Base-by-base conservation (phyloP, 2,888 invertebrate genomes). In the Leucania comma region DNA sequence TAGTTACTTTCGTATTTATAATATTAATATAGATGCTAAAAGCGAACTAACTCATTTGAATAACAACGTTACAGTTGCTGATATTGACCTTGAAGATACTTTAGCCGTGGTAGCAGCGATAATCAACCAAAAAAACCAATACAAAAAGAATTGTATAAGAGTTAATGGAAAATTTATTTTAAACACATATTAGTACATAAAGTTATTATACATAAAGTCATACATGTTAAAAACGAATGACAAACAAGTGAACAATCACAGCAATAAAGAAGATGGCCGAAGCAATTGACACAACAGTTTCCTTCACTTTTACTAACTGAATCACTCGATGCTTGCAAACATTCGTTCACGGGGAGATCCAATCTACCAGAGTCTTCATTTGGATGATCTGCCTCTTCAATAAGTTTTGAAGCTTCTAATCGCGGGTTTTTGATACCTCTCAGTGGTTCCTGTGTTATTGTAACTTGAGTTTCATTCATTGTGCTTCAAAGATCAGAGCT, bases 261-360 rank as follows among this genome's bases (percentile, higher is more conserved):
- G 8, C 77, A 77, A 32, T 81, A 46, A 0, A 77, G 51, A 12
- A 77, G 68, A 57, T 69, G 81, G 17, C 60, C 81, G 6, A 81
- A 1, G 32, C 77, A 77, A 14, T 48, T 5, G 5, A 3, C 20
- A 22, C 75, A 75, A 50, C 67, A 61, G 3, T 66, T 50, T 0
- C 22, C 26, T 24, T 61, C 53, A n/a, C 26, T 17, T 32, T 32
- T 22, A 17, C 9, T 32, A 22, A 22, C 46, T 32, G 38, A 48
- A 53, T 22, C 51, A 48, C 24, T 51, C 12, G 78, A 17, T 22
- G 10, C 42, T 17, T 8, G 20, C 5, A 26, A 63, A 32, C 9
- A 9, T 20, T 29, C 26, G 1, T 53, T 46, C 32, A 63, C 26
- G 32, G 12, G 0, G 2, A 22, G 8, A 0, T 57, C 26, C 32